Evolutionary conservation across 2,797 vertebrate species (phyloP).

Genomic region (Typhlichthys subterraneus): DNA sequence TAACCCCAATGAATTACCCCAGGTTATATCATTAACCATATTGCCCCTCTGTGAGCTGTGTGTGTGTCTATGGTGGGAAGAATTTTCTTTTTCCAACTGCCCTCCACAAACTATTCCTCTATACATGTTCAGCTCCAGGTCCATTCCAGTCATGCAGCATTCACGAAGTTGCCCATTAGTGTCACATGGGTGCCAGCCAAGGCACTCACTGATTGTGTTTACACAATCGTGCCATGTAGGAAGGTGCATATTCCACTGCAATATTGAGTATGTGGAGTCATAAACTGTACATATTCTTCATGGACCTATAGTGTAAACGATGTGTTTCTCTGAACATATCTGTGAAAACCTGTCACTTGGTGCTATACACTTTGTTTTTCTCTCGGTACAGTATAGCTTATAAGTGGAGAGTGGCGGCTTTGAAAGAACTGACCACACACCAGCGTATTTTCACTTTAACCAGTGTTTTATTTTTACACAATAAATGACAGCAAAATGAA

Average conservation of each 20-base stretch:
- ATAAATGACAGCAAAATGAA: constrained; percentile 82
- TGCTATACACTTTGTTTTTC: too few relatives aligned
- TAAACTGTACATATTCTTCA: too few relatives aligned
- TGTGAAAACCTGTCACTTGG: too few relatives aligned
- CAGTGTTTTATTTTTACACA: constrained; percentile 84
- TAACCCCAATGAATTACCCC: constrained; percentile 62
- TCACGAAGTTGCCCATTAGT: constrained; percentile 42
- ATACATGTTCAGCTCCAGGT: constrained; percentile 62
- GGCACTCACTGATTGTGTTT: too few relatives aligned
- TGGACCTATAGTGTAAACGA: too few relatives aligned
- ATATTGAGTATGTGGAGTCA: too few relatives aligned
- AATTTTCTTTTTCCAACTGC: constrained; percentile 72
- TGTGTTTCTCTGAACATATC: too few relatives aligned
- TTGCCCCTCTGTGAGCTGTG: constrained; percentile 62
- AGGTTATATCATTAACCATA: constrained; percentile 68
- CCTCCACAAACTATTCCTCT: constrained; percentile 67
- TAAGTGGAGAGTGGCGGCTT: too few relatives aligned
- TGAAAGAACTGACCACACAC: constrained; percentile 44
- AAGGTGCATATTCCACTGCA: too few relatives aligned
- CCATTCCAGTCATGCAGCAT: constrained; percentile 79
- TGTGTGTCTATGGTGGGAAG: constrained; percentile 60
- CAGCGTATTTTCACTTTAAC: constrained; percentile 67
- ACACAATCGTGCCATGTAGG: too few relatives aligned
- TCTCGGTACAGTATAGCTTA: too few relatives aligned
- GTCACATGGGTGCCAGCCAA: too few relatives aligned